Evolutionary conservation across 1,140 invertebrate species (phyloP).

Genomic region (Phymorhynchus buccinoides): DNA sequence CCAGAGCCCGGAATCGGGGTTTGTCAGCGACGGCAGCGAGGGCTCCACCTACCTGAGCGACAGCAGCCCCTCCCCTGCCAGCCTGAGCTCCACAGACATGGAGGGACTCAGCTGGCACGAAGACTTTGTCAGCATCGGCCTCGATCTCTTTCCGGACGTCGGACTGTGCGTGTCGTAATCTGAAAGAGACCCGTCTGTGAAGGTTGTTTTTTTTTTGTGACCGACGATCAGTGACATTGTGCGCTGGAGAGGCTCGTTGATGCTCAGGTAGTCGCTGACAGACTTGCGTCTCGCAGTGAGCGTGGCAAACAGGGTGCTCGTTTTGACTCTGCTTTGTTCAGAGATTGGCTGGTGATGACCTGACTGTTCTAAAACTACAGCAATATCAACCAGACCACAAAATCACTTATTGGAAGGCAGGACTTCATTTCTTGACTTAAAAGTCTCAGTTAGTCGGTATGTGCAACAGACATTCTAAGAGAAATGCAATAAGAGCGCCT

Average conservation of each 20-base stretch:
- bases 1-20: conserved; percentile 49
- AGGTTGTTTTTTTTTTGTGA: no score
- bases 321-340: not conserved
- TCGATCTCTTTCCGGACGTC: not conserved
- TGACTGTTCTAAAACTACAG: not conserved
- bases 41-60: conserved; percentile 56
- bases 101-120: not conserved
- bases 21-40: conserved; percentile 57
- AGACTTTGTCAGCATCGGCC: not conserved
- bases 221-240: no score
- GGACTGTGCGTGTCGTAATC: not conserved
- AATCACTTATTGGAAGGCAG: not conserved
- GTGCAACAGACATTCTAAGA: not conserved
- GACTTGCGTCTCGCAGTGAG: not conserved
- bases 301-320: not conserved
- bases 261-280: not conserved
- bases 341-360: not conserved
- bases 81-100: not conserved
- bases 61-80: conserved; percentile 22
- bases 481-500: not conserved
- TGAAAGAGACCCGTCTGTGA: no score
- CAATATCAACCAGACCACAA: not conserved
- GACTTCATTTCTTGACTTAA: no score
- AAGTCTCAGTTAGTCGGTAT: not conserved
- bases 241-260: not conserved